phyloP scores from a whole-genome alignment of 2,888 invertebrate genomes.

The Zelleria hepariella region DNA sequence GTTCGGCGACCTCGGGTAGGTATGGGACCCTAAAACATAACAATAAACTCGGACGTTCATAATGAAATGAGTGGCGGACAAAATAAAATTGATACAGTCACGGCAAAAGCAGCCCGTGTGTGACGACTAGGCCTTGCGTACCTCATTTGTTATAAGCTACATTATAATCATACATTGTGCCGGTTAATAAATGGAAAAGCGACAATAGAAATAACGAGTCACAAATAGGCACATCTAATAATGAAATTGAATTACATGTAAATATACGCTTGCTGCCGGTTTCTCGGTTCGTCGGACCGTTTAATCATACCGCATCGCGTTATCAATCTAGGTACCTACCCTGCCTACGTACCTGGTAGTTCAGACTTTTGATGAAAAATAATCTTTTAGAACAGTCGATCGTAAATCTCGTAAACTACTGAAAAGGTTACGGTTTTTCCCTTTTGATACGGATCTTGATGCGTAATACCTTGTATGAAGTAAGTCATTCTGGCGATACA shows the following conservation, averaged over 20 bases:
- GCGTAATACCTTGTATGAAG: too few relatives aligned
- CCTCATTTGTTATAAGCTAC: slow-evolving; percentile 59
- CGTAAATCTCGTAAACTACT: too few relatives aligned
- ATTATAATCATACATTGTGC: slow-evolving; percentile 68
- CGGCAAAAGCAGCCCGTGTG: slow-evolving; percentile 34
- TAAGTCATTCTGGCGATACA: too few relatives aligned
- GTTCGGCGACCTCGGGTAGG: too few relatives aligned
- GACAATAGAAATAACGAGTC: slow-evolving; percentile 67
- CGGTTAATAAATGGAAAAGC: slow-evolving; percentile 67
- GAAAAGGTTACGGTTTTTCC: too few relatives aligned
- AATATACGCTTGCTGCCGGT: slow-evolving; percentile 54
- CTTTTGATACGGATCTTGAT: too few relatives aligned
- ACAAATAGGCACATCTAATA: slow-evolving; percentile 63
- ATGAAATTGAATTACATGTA: slow-evolving; percentile 67
- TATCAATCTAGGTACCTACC: slow-evolving; percentile 54
- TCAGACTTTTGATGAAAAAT: too few relatives aligned
- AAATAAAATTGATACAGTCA: background rate
- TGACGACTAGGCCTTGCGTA: slow-evolving; percentile 51
- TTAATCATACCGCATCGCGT: slow-evolving; percentile 44
- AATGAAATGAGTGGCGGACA: background rate
- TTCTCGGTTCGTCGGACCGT: slow-evolving; percentile 58
- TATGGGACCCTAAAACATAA: background rate
- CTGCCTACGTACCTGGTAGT: slow-evolving; percentile 16
- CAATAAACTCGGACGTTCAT: background rate
- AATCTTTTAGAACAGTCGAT: too few relatives aligned